Percentiles rank a stretch among this genome's conserved stretches.
phyloP scores from a whole-genome alignment of 2,797 vertebrate species.

The Alca torda region DNA sequence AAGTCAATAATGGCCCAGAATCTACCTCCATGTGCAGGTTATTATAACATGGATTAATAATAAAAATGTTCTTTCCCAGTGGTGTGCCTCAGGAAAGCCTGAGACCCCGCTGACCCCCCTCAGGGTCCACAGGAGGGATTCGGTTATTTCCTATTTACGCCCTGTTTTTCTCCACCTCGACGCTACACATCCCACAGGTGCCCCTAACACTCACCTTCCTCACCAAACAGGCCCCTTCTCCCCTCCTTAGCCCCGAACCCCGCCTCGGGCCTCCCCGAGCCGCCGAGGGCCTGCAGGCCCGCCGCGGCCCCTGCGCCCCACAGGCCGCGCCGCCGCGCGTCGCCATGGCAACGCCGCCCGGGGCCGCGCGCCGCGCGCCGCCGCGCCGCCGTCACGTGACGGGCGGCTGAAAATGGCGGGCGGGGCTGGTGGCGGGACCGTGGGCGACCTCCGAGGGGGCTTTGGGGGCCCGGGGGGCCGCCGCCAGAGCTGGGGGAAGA shows the following conservation, averaged over 20 bases:
- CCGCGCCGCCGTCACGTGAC: neutral
- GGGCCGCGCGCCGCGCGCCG: neutral
- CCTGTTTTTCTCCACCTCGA: neutral
- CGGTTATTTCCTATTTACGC: neutral
- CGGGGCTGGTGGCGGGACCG: accelerated
- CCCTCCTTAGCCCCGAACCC: too few species aligned
- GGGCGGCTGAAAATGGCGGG: neutral
- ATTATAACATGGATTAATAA: neutral
- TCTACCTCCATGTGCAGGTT: neutral
- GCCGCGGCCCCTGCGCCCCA: neutral
- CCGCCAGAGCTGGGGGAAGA: neutral
- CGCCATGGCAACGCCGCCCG: neutral
- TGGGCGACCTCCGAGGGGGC: neutral
- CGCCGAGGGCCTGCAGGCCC: neutral
- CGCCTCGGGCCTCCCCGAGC: too few species aligned
- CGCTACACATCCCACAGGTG: accelerated
- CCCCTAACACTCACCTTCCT: neutral
- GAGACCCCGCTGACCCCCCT: accelerated
- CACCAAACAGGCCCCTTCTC: neutral
- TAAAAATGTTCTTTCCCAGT: neutral
- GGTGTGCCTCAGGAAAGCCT: neutral
- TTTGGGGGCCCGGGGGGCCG: accelerated
- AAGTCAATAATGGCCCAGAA: conserved; percentile 20
- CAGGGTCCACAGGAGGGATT: neutral
- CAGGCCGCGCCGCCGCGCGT: neutral